phyloP scores from a whole-genome alignment of 1,140 invertebrate genomes.

The Camponotus pennsylvanicus region DNA sequence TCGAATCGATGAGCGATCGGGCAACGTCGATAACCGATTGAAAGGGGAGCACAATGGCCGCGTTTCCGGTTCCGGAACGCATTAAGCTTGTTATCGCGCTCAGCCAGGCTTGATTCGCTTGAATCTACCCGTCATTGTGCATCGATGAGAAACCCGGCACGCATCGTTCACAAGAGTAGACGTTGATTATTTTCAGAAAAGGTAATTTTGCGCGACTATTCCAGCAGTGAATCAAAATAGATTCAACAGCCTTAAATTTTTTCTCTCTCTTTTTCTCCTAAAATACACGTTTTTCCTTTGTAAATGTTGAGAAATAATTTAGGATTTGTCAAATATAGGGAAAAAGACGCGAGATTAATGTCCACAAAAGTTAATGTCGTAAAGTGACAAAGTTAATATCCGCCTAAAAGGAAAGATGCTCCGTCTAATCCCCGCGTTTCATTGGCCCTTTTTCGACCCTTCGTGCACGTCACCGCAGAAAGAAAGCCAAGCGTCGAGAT shows the following conservation, averaged over 20 bases:
- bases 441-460: not conserved
- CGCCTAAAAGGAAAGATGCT: conserved; percentile 12
- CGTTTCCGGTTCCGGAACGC: conserved; percentile 68
- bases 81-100: conserved; percentile 75
- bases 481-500: conserved; percentile 40
- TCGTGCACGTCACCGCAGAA: conserved; percentile 4
- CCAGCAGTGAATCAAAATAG: conserved; percentile 6
- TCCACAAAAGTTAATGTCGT: not conserved
- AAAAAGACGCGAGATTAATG: not conserved
- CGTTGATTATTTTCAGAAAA: conserved; percentile 43
- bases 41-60: conserved; percentile 62
- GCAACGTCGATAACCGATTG: conserved; percentile 64
- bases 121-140: conserved; percentile 65
- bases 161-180: conserved; percentile 52
- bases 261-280: not conserved
- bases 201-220: not conserved
- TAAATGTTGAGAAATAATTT: not conserved
- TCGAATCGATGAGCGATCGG: conserved; percentile 59
- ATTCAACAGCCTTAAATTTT: not conserved
- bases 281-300: not conserved
- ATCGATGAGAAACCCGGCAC: conserved; percentile 51
- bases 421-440: conserved; percentile 28
- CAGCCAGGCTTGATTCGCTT: conserved; percentile 68
- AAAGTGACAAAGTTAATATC: conserved; percentile 44
- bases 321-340: not conserved